A percentile compares a stretch with the other conserved stretches of the same genome.
phyloP scores from a whole-genome alignment of 1,140 invertebrate species.

The Drosophila cardini region DNA sequence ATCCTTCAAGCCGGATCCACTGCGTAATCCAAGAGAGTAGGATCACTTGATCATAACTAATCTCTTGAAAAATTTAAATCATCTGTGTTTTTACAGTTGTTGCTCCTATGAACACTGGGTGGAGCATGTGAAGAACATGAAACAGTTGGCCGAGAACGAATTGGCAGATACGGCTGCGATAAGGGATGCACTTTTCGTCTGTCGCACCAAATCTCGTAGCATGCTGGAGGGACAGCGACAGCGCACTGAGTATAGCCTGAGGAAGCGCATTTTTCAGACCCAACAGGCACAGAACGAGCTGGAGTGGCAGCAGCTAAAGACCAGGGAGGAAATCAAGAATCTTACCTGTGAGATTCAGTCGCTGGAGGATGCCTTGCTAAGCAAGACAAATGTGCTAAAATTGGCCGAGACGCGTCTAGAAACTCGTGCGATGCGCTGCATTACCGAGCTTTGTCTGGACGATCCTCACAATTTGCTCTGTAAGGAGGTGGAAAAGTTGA shows the following conservation, averaged over 20 bases:
- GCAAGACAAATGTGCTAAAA: constrained; percentile 89
- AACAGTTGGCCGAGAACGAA: constrained; percentile 91
- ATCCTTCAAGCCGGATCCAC: constrained; percentile 91
- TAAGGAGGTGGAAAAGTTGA: constrained; percentile 88
- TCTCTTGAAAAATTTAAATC: constrained; percentile 1
- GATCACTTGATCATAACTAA: neutral
- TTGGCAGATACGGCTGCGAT: constrained; percentile 90
- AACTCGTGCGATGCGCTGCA: constrained; percentile 90
- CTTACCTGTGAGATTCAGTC: constrained; percentile 89
- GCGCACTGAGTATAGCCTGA: constrained; percentile 91
- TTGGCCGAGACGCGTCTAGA: constrained; percentile 90
- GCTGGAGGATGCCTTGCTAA: constrained; percentile 88
- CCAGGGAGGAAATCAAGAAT: constrained; percentile 92
- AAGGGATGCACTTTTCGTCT: constrained; percentile 90
- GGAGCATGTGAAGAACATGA: constrained; percentile 90
- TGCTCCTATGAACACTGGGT: constrained; percentile 92
- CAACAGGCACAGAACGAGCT: constrained; percentile 92
- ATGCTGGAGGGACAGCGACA: constrained; percentile 91
- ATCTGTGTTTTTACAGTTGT: constrained; percentile 75
- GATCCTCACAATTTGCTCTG: constrained; percentile 90
- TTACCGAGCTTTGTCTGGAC: constrained; percentile 91
- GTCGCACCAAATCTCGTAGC: constrained; percentile 90
- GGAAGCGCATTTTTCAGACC: constrained; percentile 93
- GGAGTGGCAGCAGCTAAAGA: constrained; percentile 94
- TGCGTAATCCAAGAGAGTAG: constrained; percentile 90